Base-by-base conservation (phyloP, 1,140 invertebrate species). In the Tetramorium parvispinum region DNA sequence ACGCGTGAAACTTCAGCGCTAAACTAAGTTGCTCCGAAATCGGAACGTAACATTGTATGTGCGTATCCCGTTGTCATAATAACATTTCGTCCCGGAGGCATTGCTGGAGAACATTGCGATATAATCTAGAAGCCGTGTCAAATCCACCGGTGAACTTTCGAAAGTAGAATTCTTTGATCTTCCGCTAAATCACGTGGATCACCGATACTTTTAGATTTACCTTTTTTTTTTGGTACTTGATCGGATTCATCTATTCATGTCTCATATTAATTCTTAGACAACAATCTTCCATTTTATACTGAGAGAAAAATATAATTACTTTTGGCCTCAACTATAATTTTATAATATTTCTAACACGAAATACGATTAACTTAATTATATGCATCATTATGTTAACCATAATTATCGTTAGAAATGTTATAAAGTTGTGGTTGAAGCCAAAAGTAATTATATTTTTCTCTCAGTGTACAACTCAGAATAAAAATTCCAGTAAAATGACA, bases 51-150 rank as follows among this genome's bases (percentile, higher is more conserved):
- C 61, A 55, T 81, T 86, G 51, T 61, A 73, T 71, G 86, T 88
- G 88, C 55, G 79, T 86, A 87, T 92, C 78, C 88, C 85, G 88
- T 92, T 92, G 87, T 91, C 85, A 86, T 87, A 93, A 92, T 87
- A 91, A 82, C 82, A 66, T 82, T 57, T 82, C 61, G 51, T 70
- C 79, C 37, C n/a, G 59, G 63, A 43, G 46, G 27, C 27, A 8
- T 21, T 24, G 11, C 8, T 21, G 13, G 53, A 78, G 24, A 78
- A 16, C 32, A n/a, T 61, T 10, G n/a, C 61, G 46, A 40, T 65
- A 49, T 27, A n/a, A 78, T 79, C 37, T 13, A 78, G 21, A 2
- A 78, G 24, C 40, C 40, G 16, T 16, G 55, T 61, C 32, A 1
- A 59, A 61, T 63, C 37, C 32, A 16, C 16, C 63, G 55, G 46